These are phyloP conservation scores for Orgyia antiqua DNA, from an alignment of 2,888 invertebrate genomes.

Conservation along the genomic window DNA sequence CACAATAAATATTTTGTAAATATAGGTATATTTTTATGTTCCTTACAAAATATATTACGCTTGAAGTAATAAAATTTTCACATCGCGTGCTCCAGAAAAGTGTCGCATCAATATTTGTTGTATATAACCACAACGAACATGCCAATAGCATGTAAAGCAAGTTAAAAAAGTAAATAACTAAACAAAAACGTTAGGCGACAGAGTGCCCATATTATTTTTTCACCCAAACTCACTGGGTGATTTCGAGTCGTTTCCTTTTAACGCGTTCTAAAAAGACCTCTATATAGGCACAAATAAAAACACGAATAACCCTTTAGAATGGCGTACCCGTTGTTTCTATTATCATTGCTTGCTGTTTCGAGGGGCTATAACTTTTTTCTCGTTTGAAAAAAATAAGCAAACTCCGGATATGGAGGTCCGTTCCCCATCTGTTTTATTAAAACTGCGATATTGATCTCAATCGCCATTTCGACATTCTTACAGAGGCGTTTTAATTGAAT, in stretches of 20 bases:
- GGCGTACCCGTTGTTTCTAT: constrained; percentile 67
- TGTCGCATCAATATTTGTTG: constrained; percentile 11
- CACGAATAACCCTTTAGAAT: constrained; percentile 64
- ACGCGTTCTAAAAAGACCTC: constrained; percentile 55
- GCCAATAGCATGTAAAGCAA: constrained; percentile 21
- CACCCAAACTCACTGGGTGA: constrained; percentile 42
- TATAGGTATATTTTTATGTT: background rate
- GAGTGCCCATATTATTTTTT: constrained; percentile 42
- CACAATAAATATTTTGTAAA: too few relatives aligned
- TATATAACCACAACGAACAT: constrained; percentile 6
- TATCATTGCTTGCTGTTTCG: constrained; percentile 65
- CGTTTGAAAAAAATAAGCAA: constrained; percentile 56
- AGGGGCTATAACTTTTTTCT: constrained; percentile 53
- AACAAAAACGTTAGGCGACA: constrained; percentile 32
- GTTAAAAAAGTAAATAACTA: constrained; percentile 31
- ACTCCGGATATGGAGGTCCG: constrained; percentile 63
- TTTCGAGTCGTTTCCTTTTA: constrained; percentile 53
- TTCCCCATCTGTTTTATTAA: constrained; percentile 73
- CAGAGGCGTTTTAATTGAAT: constrained; percentile 56
- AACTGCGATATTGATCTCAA: constrained; percentile 70
- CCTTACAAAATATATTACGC: background rate
- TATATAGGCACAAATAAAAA: constrained; percentile 61
- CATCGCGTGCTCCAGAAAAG: constrained; percentile 12
- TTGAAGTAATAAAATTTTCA: constrained; percentile 4
- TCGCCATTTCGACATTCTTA: constrained; percentile 40